Percentiles rank a stretch among this genome's conserved stretches.
phyloP scores from a whole-genome alignment of 2,888 invertebrate genomes.

The Drosophila prostipennis region DNA sequence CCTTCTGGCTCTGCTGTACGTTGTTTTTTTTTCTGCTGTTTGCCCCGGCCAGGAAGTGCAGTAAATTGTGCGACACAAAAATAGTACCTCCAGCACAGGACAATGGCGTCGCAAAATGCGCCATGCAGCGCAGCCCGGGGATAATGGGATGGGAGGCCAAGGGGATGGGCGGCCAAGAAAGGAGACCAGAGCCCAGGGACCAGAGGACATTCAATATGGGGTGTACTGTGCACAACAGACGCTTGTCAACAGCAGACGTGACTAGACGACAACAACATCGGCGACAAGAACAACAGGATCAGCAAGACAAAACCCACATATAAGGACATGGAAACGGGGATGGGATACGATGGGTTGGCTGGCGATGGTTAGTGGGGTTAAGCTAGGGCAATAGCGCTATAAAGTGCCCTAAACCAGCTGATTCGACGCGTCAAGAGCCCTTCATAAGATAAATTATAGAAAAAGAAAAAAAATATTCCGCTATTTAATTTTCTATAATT shows the following conservation, averaged over 20 bases:
- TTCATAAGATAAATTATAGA: not conserved
- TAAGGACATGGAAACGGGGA: not conserved
- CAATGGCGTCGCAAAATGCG: constrained; percentile 75
- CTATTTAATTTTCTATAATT: no score
- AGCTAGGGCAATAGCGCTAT: constrained; percentile 69
- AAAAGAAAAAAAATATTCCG: no score
- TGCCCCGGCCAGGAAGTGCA: constrained; percentile 70
- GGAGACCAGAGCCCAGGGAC: constrained; percentile 14
- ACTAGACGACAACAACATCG: constrained; percentile 68
- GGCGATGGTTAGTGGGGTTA: constrained; percentile 25
- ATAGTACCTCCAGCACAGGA: constrained; percentile 73
- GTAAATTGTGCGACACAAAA: constrained; percentile 78
- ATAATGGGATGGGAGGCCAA: not conserved
- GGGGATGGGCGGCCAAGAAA: constrained; percentile 3
- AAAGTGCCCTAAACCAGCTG: constrained; percentile 66
- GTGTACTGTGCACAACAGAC: constrained; percentile 66
- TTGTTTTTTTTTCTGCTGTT: constrained; percentile 29
- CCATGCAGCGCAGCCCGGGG: constrained; percentile 60
- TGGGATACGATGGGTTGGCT: constrained; percentile 5
- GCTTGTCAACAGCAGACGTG: constrained; percentile 77
- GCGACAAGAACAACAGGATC: constrained; percentile 39
- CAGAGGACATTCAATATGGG: constrained; percentile 68
- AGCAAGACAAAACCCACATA: constrained; percentile 60
- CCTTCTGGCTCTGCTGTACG: constrained; percentile 36
- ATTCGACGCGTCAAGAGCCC: constrained; percentile 27